These are phyloP conservation scores for Drepanosiphum platanoidis DNA, from an alignment of 2,888 invertebrate species.

Conservation along the genomic window DNA sequence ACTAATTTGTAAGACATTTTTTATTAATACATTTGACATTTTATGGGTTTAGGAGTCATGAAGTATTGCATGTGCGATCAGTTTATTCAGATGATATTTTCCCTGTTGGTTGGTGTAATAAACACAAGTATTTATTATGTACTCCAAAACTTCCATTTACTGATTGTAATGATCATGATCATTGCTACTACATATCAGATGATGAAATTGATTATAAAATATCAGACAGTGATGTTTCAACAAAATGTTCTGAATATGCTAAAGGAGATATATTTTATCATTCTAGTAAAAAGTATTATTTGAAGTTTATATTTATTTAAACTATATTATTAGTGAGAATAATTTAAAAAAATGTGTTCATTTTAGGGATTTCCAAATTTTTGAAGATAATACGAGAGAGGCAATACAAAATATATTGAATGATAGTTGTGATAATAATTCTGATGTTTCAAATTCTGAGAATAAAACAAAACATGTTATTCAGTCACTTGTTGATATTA, in stretches of 20 bases:
- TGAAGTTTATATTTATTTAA: background rate
- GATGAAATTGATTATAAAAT: conserved; percentile 28
- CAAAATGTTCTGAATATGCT: background rate
- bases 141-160: conserved; percentile 13
- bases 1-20: background rate
- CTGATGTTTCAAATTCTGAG: background rate
- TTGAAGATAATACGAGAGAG: conserved; percentile 7
- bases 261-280: conserved; percentile 47
- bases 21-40: background rate
- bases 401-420: background rate
- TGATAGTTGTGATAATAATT: background rate
- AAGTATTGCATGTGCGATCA: conserved; percentile 52
- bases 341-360: background rate
- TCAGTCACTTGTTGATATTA: background rate
- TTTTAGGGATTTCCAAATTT: background rate
- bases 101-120: conserved; percentile 54
- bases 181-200: conserved; percentile 48
- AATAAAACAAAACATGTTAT: background rate
- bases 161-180: conserved; percentile 12
- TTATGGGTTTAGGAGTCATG: conserved; percentile 29
- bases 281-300: conserved; percentile 43
- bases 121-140: conserved; percentile 41
- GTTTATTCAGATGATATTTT: conserved; percentile 58
- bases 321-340: background rate
- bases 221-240: background rate